These are phyloP conservation scores for Lagorchestes hirsutus DNA, from an alignment of 2,797 vertebrate genomes.

Conservation along the genomic window DNA sequence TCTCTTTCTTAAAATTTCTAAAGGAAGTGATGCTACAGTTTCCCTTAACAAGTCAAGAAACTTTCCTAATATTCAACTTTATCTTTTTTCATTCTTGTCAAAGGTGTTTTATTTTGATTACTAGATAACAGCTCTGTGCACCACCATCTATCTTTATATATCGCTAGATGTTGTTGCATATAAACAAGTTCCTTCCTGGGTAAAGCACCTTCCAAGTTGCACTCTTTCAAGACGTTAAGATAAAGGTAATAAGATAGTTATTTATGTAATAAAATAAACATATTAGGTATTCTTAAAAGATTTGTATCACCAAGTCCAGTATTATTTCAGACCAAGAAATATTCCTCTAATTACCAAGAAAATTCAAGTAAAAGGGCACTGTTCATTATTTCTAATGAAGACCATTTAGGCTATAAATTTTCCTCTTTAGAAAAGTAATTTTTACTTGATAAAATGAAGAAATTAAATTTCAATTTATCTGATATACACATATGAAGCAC, in stretches of 20 bases:
- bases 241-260: constrained; percentile 2
- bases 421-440: constrained; percentile 29
- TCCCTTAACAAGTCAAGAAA: background rate
- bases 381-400: constrained; percentile 26
- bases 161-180: constrained; percentile 35
- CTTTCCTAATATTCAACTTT: background rate
- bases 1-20: background rate
- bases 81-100: constrained; percentile 34
- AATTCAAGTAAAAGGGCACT: constrained; percentile 13
- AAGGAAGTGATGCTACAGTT: background rate
- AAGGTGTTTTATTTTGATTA: constrained; percentile 11
- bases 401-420: background rate
- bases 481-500: constrained; percentile 25
- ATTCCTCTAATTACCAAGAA: constrained; percentile 8
- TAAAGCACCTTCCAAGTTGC: constrained; percentile 55
- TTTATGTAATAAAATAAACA: constrained; percentile 38
- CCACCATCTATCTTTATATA: constrained; percentile 42
- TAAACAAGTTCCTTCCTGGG: constrained; percentile 29
- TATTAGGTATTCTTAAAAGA: constrained; percentile 52
- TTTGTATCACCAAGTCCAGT: constrained; percentile 39
- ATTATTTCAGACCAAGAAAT: background rate
- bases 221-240: constrained; percentile 47
- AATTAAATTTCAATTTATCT: constrained; percentile 11
- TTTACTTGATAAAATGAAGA: constrained; percentile 46
- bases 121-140: constrained; percentile 1